These are phyloP conservation scores for Lamellibrachia luymesi DNA, from an alignment of 1,140 invertebrate genomes.

Conservation along the genomic window DNA sequence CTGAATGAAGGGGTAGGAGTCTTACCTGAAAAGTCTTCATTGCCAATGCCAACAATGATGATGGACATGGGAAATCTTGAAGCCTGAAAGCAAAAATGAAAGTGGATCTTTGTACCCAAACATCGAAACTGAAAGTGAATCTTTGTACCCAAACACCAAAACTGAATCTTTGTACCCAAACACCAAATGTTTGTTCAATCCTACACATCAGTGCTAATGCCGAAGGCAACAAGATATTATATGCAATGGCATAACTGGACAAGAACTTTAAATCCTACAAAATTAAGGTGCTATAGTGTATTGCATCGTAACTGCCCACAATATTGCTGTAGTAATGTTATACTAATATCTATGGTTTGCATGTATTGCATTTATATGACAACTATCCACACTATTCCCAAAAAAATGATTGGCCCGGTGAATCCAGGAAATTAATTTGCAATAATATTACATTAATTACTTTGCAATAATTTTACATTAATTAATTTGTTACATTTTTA, in stretches of 20 bases:
- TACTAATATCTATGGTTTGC: background rate
- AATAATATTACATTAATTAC: too few species aligned
- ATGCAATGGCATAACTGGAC: too few species aligned
- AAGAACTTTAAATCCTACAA: background rate
- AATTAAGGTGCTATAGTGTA: too few species aligned
- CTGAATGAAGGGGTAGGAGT: background rate
- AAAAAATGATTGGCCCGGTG: background rate
- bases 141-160: background rate
- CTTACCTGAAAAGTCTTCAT: constrained; percentile 59
- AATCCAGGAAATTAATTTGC: too few species aligned
- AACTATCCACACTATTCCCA: background rate
- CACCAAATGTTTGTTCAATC: background rate
- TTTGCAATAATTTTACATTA: too few species aligned
- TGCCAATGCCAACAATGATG: constrained; percentile 64
- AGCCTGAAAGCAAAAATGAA: constrained; percentile 42
- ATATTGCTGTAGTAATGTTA: background rate
- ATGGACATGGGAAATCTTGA: constrained; percentile 62
- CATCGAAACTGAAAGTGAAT: background rate
- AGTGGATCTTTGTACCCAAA: background rate
- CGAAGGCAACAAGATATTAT: too few species aligned
- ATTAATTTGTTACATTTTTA: too few species aligned
- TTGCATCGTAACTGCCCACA: too few species aligned
- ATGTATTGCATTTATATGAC: background rate
- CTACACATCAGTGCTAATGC: background rate
- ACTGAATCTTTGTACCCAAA: background rate